A percentile compares a stretch with the other conserved stretches of the same genome.
Conservation (phyloP, 2,888 invertebrate species). For the Lampropteryx suffumata region DNA sequence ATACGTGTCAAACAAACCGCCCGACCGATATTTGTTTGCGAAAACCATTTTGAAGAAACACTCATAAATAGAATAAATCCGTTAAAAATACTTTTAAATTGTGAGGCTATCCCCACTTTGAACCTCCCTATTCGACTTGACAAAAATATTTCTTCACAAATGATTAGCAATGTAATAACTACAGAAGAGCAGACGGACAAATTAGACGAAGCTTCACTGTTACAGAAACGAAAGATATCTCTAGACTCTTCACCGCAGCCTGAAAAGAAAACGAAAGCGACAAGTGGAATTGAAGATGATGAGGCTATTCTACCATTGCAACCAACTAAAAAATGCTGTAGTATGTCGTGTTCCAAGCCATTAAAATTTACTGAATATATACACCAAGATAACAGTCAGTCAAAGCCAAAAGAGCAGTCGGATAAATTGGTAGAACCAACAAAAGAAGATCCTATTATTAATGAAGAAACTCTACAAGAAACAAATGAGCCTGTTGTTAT, state of each 20-base stretch:
- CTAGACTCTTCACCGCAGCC: neutral
- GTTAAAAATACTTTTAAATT: neutral
- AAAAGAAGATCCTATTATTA: too few relatives aligned
- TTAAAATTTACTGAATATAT: too few relatives aligned
- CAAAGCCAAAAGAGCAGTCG: too few relatives aligned
- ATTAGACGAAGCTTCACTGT: neutral
- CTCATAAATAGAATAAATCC: slow-evolving; percentile 2
- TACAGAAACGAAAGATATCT: neutral
- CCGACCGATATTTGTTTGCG: slow-evolving; percentile 12
- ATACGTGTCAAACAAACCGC: slow-evolving; percentile 3
- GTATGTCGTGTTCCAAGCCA: too few relatives aligned
- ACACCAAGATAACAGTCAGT: too few relatives aligned
- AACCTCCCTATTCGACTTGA: slow-evolving; percentile 6
- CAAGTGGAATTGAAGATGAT: neutral
- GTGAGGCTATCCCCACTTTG: slow-evolving; percentile 7
- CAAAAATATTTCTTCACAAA: neutral
- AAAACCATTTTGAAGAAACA: slow-evolving; percentile 17
- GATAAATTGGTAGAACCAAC: too few relatives aligned
- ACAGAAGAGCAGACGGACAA: neutral
- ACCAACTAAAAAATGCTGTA: neutral
- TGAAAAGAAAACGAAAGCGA: neutral
- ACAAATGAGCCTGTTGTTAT: too few relatives aligned
- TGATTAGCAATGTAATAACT: neutral
- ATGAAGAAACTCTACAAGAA: too few relatives aligned
- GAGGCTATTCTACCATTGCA: neutral